Evolutionary conservation across 2,797 vertebrate species (phyloP), one percentile per base, ranked within the genome.

Genomic region (Galago senegalensis): DNA sequence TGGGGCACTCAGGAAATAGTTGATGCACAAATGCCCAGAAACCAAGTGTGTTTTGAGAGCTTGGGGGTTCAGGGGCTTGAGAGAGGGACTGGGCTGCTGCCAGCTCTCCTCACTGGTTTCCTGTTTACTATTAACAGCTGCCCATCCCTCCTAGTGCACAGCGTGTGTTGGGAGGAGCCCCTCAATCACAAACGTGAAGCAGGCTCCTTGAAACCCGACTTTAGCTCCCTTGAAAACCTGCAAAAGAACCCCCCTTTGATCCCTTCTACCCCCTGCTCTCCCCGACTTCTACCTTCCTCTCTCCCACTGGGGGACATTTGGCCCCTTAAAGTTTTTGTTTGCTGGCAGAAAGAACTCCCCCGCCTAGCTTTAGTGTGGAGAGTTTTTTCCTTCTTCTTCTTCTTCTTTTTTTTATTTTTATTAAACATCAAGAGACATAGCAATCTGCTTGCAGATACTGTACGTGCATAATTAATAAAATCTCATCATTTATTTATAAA

Each of bases 381-480:
- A 73, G 88, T 70, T 93, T 94, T 89, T 86, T 40, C 73, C 49
- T 67, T 67, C 61, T 83, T 40, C 84, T 83, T 77, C 7, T 43
- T 43, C 25, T 85, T 67, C 65, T 61, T 84, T 85, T 40, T 72
- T 95, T 79, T 96, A n/a, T 40, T 72, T 95, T 79, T 97, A 95
- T 97, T 96, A 95, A 96, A 96, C 94, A 96, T 92, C 88, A 85
- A 96, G 92, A 96, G 96, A 97, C 93, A 80, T 72, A 96, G 96
- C 95, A 88, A 97, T 93, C 97, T 95, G 97, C 97, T 91, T 95
- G 94, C 96, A 94, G 97, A 95, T 95, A 97, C 97, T 95, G 49
- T 76, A 79, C 4, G 97, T 97, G 97, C 97, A 94, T 98, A 95
- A 98, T 98, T 98, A 98, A 98, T 98, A 97, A 97, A 97, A 97